These are phyloP conservation scores for Cinclus mexicanus DNA, from an alignment of 2,113 vertebrate species.

Conservation along the genomic window DNA sequence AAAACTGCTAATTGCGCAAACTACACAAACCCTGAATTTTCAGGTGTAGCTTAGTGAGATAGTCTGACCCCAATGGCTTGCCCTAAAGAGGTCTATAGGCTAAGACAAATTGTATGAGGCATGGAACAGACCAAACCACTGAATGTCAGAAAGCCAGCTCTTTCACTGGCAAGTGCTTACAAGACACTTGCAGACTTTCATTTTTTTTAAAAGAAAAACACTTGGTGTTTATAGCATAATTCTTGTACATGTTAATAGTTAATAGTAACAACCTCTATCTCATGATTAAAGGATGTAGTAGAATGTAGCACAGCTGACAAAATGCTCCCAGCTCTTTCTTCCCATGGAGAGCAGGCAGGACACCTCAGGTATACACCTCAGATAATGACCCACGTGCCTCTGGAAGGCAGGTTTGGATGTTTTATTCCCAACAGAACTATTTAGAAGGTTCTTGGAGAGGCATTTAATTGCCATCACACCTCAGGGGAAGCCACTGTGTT, in stretches of 20 bases:
- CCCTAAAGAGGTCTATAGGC: not conserved
- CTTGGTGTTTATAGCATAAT: not conserved
- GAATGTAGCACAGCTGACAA: not conserved
- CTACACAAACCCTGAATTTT: not conserved
- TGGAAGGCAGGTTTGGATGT: not conserved
- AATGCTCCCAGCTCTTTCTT: not conserved
- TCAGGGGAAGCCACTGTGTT: not conserved
- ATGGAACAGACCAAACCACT: not conserved
- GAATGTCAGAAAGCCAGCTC: not conserved
- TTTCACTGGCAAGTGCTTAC: not conserved
- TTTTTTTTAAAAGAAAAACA: not conserved
- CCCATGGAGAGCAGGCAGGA: not conserved
- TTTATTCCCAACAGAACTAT: not conserved
- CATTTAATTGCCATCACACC: not conserved
- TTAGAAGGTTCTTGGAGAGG: not conserved
- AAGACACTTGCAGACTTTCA: not conserved
- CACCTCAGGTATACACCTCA: not conserved
- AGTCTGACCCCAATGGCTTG: not conserved
- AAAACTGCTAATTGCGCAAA: not conserved
- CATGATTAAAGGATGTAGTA: not conserved
- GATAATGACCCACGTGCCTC: not conserved
- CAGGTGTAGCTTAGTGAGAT: not conserved
- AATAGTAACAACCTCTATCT: not conserved
- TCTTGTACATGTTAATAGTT: not conserved
- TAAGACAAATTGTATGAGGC: not conserved